Base-by-base conservation (phyloP, 2,888 invertebrate genomes). In the Drosophila cyrtoloma region DNA sequence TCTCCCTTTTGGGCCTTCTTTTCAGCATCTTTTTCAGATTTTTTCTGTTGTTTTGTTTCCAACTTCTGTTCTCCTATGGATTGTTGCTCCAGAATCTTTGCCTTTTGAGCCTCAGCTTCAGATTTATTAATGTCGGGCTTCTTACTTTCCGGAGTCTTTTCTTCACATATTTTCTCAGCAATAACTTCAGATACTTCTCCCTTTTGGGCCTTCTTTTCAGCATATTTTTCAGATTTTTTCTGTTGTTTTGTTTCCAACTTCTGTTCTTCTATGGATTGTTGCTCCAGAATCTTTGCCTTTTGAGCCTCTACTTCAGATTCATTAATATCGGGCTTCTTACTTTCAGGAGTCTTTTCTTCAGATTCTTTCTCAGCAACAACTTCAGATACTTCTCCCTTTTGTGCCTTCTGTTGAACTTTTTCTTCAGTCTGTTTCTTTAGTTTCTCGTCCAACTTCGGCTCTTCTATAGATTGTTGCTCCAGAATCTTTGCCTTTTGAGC, bases 191-290 rank as follows among this genome's bases (percentile, higher is more conserved):
- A 39, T 19, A 39, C 3, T 9, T 39, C 19, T 9, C 37, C 19
- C 19, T 39, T 19, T 3, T 19, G 37, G 0, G 39, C 10, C 2
- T 39, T 61, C 19, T 50, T 7, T 39, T 39, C 7, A 5, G 28
- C n/a, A 2, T 53, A 30, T 5, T 28, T 47, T 19, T 67, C 30
- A n/a, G 26, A 16, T 39, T n/a, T 44, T 44, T 44, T 67, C 5
- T 47, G 63, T 55, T 82, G 71, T 30, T 75, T 62, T 30, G 69
- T 14, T 26, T 68, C 62, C 1, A 65, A 12, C 12, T n/a, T 42
- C 10, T 71, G 47, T 42, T 66, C 51, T 16, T 63, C 47, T 22
- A 56, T 6, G 0, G 30, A n/a, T 33, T 32, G 16, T 26, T 35
- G 47, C 33, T 72, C 61, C 12, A 71, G 61, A 12, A 63, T 9